These are phyloP conservation scores for Nycteola revayana DNA, from an alignment of 2,888 invertebrate genomes.

Conservation along the genomic window DNA sequence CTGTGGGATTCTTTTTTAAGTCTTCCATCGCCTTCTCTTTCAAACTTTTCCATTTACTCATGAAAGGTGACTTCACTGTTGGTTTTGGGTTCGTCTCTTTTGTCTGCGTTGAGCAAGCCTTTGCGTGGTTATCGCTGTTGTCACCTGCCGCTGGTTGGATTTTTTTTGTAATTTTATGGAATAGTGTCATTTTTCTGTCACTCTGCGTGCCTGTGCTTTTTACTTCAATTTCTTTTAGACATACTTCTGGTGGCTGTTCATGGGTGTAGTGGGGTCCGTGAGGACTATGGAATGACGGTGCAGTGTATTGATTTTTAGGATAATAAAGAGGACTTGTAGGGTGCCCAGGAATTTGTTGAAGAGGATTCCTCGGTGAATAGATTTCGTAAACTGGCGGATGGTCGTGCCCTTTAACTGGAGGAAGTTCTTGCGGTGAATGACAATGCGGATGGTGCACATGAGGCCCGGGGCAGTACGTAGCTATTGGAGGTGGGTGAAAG, in stretches of 20 bases:
- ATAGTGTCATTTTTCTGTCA: conserved; percentile 58
- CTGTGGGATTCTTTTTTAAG: conserved; percentile 15
- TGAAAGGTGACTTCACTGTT: conserved; percentile 32
- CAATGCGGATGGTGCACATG: conserved; percentile 27
- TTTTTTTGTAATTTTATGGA: conserved; percentile 54
- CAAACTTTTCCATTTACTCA: conserved; percentile 50
- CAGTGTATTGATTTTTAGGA: conserved; percentile 26
- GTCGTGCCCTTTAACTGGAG: conserved; percentile 16
- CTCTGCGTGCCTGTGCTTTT: conserved; percentile 69
- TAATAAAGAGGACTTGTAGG: conserved; percentile 16
- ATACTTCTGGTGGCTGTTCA: conserved; percentile 53
- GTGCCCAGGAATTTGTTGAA: conserved; percentile 10
- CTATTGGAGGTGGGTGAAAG: conserved; percentile 43
- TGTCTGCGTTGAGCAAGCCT: conserved; percentile 40
- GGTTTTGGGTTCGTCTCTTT: conserved; percentile 4
- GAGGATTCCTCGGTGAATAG: conserved; percentile 11
- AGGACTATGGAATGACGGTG: conserved; percentile 33
- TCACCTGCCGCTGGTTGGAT: conserved; percentile 33
- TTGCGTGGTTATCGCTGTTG: conserved; percentile 25
- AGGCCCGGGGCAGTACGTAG: conserved; percentile 20
- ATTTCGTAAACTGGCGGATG: conserved; percentile 15
- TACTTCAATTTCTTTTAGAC: conserved; percentile 70
- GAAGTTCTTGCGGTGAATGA: conserved; percentile 27
- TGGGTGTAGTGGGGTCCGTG: conserved; percentile 35
- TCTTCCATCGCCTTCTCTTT: conserved; percentile 39